Evolutionary conservation across 1,140 invertebrate genomes (phyloP).

Genomic region (Trialeurodes vaporariorum): DNA sequence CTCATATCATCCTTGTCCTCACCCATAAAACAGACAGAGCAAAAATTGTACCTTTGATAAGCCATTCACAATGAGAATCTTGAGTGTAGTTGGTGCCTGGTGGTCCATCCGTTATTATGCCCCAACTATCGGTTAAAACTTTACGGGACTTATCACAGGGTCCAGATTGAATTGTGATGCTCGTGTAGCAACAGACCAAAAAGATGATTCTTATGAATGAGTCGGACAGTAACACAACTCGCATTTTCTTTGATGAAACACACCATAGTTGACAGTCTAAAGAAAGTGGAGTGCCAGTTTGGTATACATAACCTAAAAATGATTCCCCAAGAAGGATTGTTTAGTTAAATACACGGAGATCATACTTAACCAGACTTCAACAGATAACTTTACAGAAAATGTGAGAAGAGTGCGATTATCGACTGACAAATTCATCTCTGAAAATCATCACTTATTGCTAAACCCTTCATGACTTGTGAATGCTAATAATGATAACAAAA

Average conservation of each 20-base stretch:
- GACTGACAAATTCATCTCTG: too few species aligned
- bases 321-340: too few species aligned
- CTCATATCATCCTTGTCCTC: not conserved
- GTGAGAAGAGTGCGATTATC: too few species aligned
- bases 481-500: too few species aligned
- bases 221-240: not conserved
- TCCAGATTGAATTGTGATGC: not conserved
- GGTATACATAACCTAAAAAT: not conserved
- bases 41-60: slow-evolving; percentile 69
- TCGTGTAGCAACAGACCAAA: not conserved
- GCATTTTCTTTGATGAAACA: not conserved
- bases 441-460: too few species aligned
- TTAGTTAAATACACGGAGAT: too few species aligned
- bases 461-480: too few species aligned
- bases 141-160: slow-evolving; percentile 65
- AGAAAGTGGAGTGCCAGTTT: not conserved
- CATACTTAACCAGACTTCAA: too few species aligned
- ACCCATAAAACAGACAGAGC: slow-evolving; percentile 4
- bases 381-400: too few species aligned
- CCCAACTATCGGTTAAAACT: slow-evolving; percentile 64
- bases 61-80: slow-evolving; percentile 91
- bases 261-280: not conserved
- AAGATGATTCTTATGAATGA: not conserved
- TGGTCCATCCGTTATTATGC: slow-evolving; percentile 83
- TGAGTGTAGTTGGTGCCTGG: slow-evolving; percentile 74